phyloP scores from a whole-genome alignment of 2,113 vertebrate species.

The Boulengeromyrus knoepffleri region DNA sequence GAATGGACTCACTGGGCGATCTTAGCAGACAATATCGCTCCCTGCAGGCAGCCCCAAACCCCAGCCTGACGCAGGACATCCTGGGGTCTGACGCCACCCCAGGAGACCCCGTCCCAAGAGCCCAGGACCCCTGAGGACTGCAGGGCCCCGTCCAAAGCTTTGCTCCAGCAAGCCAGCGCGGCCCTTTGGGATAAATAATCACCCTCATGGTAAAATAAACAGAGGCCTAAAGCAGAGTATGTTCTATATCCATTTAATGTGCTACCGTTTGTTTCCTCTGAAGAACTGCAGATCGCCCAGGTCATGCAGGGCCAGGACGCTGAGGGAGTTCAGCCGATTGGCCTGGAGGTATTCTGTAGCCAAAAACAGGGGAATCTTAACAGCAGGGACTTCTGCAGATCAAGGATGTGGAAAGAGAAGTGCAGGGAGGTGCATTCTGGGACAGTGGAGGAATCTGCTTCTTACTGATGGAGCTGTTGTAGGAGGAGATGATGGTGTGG shows the following conservation, averaged over 20 bases:
- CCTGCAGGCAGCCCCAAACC: conserved; percentile 86
- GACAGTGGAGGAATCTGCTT: not conserved
- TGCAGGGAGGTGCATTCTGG: not conserved
- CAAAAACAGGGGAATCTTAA: conserved; percentile 1
- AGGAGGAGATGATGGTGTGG: conserved; percentile 66
- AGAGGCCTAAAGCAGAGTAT: not conserved
- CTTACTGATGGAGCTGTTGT: conserved; percentile 75
- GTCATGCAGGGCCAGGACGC: conserved; percentile 75
- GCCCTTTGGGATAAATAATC: conserved; percentile 41
- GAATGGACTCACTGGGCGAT: conserved; percentile 79
- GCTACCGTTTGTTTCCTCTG: conserved; percentile 72
- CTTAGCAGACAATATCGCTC: conserved; percentile 78
- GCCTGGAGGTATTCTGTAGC: conserved; percentile 72
- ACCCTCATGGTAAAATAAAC: not conserved
- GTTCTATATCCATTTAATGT: not conserved
- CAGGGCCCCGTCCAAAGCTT: conserved; percentile 78
- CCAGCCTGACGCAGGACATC: conserved; percentile 71
- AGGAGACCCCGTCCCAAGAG: conserved; percentile 70
- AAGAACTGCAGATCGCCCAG: conserved; percentile 82
- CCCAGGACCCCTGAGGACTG: conserved; percentile 60
- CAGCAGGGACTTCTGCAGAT: not conserved
- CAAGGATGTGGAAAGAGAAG: not conserved
- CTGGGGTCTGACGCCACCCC: conserved; percentile 55
- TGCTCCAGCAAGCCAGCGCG: conserved; percentile 78
- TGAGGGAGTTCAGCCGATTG: conserved; percentile 65